A percentile compares a stretch with the other conserved stretches of the same genome.
Evolutionary conservation across 2,797 vertebrate species (phyloP).

Genomic region (Onychomys torridus): DNA sequence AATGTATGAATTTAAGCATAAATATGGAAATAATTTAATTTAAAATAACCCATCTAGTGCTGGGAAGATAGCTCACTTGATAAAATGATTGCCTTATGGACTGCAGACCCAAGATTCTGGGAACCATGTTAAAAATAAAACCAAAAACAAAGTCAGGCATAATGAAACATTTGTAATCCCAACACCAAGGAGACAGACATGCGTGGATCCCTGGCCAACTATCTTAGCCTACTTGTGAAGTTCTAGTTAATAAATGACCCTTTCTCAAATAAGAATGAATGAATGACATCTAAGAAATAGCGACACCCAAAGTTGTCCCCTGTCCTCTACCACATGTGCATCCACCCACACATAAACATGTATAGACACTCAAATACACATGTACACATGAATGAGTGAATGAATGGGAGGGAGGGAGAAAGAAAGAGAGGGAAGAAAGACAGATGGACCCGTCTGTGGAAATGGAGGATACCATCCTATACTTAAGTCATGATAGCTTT

Average conservation of each 20-base stretch:
- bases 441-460: background rate
- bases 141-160: background rate
- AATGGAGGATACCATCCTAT: background rate
- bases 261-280: background rate
- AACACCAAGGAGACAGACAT: background rate
- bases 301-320: background rate
- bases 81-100: background rate
- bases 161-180: background rate
- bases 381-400: background rate
- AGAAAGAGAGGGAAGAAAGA: background rate
- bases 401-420: background rate
- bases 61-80: background rate
- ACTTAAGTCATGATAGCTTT: background rate
- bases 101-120: background rate
- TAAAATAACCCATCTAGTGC: background rate
- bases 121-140: background rate
- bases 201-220: background rate
- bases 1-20: background rate
- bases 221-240: background rate
- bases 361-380: background rate
- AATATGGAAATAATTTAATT: background rate
- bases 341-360: background rate
- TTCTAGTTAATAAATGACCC: background rate
- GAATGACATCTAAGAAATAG: background rate
- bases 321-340: background rate